Evolutionary conservation across 2,797 vertebrate genomes (phyloP).

Genomic region (Myotis planiceps): DNA sequence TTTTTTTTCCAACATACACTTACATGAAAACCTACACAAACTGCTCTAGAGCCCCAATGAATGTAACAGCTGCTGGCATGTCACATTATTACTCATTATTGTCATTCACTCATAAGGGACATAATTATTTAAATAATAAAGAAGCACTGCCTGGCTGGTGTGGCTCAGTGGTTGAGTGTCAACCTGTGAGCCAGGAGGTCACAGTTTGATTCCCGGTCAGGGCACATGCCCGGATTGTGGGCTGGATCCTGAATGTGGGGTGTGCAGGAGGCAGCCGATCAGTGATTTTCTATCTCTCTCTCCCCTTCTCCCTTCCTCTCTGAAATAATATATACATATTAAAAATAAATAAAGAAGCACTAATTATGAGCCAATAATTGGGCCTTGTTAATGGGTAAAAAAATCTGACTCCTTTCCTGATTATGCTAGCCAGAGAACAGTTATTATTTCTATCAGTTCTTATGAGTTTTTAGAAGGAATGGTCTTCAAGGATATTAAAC

Average conservation of each 20-base stretch:
- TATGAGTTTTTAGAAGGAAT: neutral
- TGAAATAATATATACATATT: no score
- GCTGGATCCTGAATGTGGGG: no score
- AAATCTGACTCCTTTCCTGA: neutral
- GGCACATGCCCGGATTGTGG: no score
- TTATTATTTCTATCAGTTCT: neutral
- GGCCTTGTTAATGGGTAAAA: neutral
- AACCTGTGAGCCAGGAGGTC: no score
- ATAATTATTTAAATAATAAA: neutral
- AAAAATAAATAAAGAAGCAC: neutral
- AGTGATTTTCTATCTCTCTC: no score
- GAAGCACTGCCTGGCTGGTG: no score
- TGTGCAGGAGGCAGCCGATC: no score
- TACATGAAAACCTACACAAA: neutral
- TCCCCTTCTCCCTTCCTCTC: no score
- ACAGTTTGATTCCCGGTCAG: no score
- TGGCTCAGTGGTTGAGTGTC: no score
- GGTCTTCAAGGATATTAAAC: neutral
- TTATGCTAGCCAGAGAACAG: neutral
- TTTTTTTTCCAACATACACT: neutral
- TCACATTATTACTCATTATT: neutral
- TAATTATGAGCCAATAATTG: neutral
- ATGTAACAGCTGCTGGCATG: neutral
- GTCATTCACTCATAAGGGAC: neutral
- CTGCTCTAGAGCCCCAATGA: neutral